Evolutionary conservation across 2,888 invertebrate genomes (phyloP).

Genomic region (Drosophila phalerata): DNA sequence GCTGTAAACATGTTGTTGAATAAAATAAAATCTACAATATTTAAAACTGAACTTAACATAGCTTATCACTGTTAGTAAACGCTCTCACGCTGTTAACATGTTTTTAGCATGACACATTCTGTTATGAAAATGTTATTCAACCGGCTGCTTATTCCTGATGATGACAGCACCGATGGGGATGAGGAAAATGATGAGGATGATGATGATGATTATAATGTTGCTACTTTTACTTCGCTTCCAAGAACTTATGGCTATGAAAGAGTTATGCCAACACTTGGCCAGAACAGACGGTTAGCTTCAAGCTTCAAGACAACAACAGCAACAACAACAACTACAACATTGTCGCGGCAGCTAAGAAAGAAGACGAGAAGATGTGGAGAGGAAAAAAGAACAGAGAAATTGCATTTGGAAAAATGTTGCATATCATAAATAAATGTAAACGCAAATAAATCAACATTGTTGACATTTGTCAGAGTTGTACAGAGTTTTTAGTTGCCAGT

Average conservation of each 20-base stretch:
- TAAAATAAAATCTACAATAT: too few species aligned
- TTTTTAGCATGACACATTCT: not conserved
- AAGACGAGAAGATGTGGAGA: not conserved
- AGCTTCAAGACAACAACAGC: constrained; percentile 14
- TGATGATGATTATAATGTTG: not conserved
- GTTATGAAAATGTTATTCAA: not conserved
- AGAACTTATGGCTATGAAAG: constrained; percentile 30
- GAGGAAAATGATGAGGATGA: not conserved
- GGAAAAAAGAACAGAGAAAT: constrained; percentile 58
- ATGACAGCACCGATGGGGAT: too few species aligned
- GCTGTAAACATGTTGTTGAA: not conserved
- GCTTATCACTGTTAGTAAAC: not conserved
- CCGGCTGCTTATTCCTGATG: too few species aligned
- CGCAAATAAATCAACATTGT: constrained; percentile 79
- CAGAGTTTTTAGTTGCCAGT: constrained; percentile 10
- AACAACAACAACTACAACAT: constrained; percentile 10
- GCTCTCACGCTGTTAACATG: not conserved
- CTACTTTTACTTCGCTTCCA: not conserved
- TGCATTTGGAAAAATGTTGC: constrained; percentile 78
- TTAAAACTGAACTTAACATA: not conserved
- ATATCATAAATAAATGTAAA: constrained; percentile 81
- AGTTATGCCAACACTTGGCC: constrained; percentile 64
- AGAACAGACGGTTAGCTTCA: constrained; percentile 38
- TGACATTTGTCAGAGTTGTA: constrained; percentile 73
- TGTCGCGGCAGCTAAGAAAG: not conserved